These are phyloP conservation scores for Chirona hameri DNA, from an alignment of 2,888 invertebrate species.

Conservation along the genomic window DNA sequence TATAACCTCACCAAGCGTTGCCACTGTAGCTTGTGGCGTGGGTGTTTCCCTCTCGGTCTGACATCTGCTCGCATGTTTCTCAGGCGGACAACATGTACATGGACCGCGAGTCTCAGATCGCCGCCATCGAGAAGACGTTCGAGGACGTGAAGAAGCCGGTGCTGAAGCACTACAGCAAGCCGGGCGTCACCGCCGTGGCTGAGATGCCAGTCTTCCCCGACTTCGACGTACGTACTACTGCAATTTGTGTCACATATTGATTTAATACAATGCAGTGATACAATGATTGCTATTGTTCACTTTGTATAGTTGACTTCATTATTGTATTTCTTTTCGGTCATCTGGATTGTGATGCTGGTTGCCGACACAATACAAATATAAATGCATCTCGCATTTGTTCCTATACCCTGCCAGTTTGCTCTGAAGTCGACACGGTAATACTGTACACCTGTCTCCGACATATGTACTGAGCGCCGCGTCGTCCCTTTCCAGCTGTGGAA, in stretches of 20 bases:
- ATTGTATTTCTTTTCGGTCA: too few species aligned
- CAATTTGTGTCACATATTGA: neutral
- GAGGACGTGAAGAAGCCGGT: slow-evolving; percentile 79
- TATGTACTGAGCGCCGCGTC: neutral
- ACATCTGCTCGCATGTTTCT: slow-evolving; percentile 24
- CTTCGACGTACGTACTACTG: slow-evolving; percentile 58
- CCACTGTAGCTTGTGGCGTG: too few species aligned
- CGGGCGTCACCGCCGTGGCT: slow-evolving; percentile 87
- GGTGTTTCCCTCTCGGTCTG: too few species aligned
- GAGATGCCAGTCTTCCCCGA: slow-evolving; percentile 87
- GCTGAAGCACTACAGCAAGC: slow-evolving; percentile 93
- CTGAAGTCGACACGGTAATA: too few species aligned
- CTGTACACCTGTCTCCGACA: neutral
- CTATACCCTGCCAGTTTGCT: neutral
- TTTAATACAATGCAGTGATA: too few species aligned
- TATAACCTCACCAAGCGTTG: too few species aligned
- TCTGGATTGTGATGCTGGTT: too few species aligned
- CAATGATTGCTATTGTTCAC: too few species aligned
- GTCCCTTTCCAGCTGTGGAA: slow-evolving; percentile 69
- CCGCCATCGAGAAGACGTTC: slow-evolving; percentile 96
- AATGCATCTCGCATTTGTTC: too few species aligned
- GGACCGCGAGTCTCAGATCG: slow-evolving; percentile 95
- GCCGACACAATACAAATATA: too few species aligned
- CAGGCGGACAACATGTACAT: slow-evolving; percentile 90
- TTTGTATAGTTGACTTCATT: too few species aligned